Evolutionary conservation across 2,113 vertebrate genomes (phyloP).

Genomic region (Petrocephalus zakoni): DNA sequence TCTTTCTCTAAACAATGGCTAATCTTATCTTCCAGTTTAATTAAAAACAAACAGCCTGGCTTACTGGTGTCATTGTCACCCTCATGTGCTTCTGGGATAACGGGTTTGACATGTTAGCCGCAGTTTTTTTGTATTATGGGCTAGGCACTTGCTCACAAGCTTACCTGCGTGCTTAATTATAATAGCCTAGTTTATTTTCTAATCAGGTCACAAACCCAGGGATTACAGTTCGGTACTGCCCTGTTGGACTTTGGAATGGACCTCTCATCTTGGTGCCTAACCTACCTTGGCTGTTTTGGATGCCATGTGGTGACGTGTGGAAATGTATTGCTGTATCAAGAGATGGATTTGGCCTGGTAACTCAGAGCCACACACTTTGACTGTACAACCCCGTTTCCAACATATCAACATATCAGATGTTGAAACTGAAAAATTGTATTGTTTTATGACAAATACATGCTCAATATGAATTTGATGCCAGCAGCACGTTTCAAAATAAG

Average conservation of each 20-base stretch:
- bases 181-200: neutral
- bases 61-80: neutral
- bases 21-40: constrained; percentile 7
- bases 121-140: neutral
- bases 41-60: neutral
- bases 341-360: too few species aligned
- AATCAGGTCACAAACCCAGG: neutral
- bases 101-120: neutral
- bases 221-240: neutral
- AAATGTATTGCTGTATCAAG: too few species aligned
- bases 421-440: too few species aligned
- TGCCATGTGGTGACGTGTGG: too few species aligned
- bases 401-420: too few species aligned
- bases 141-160: neutral
- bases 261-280: neutral
- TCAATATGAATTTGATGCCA: too few species aligned
- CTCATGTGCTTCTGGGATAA: neutral
- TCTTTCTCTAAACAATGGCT: neutral
- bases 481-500: too few species aligned
- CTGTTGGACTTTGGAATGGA: neutral
- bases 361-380: too few species aligned
- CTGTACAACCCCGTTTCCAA: too few species aligned
- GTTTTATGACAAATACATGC: too few species aligned
- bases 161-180: neutral
- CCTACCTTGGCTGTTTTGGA: neutral